These are phyloP conservation scores for Siniperca knerii DNA, from an alignment of 2,113 vertebrate species.

Conservation along the genomic window DNA sequence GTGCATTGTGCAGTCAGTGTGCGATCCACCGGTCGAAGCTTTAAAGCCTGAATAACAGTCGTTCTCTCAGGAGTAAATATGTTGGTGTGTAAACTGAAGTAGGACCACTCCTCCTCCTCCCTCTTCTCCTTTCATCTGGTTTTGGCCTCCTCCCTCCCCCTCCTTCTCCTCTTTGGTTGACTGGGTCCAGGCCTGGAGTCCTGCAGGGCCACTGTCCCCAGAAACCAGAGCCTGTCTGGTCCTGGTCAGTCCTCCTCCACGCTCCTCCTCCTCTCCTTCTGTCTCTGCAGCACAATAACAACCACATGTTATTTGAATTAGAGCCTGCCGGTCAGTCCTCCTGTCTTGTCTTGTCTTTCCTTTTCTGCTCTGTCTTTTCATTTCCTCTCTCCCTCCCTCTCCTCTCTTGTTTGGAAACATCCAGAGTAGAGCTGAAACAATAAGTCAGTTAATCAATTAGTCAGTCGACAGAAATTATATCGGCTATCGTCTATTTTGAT, in stretches of 20 bases:
- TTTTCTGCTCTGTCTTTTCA: neutral
- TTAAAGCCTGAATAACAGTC: no score
- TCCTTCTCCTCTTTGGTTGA: slow-evolving; percentile 39
- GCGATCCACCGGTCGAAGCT: no score
- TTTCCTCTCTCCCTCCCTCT: no score
- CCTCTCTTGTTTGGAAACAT: no score
- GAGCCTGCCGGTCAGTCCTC: neutral
- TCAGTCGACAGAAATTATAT: no score
- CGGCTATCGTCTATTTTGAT: no score
- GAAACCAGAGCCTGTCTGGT: slow-evolving; percentile 39
- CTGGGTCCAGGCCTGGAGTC: slow-evolving; percentile 51
- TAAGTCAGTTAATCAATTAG: no score
- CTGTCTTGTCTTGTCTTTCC: neutral
- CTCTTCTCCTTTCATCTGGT: slow-evolving; percentile 29
- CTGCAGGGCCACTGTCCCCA: slow-evolving; percentile 49
- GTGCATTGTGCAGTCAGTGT: no score
- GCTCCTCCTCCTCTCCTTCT: neutral
- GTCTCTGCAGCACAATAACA: slow-evolving; percentile 21
- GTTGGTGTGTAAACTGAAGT: neutral
- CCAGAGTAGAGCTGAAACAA: no score
- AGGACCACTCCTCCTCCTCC: neutral
- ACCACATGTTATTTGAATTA: slow-evolving; percentile 39
- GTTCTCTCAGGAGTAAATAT: neutral
- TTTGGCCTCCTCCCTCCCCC: neutral
- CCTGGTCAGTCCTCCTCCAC: neutral